Evolutionary conservation across 1,140 invertebrate species (phyloP), one percentile per base, ranked within the genome.

Genomic region (Thereuonema tuberculata): DNA sequence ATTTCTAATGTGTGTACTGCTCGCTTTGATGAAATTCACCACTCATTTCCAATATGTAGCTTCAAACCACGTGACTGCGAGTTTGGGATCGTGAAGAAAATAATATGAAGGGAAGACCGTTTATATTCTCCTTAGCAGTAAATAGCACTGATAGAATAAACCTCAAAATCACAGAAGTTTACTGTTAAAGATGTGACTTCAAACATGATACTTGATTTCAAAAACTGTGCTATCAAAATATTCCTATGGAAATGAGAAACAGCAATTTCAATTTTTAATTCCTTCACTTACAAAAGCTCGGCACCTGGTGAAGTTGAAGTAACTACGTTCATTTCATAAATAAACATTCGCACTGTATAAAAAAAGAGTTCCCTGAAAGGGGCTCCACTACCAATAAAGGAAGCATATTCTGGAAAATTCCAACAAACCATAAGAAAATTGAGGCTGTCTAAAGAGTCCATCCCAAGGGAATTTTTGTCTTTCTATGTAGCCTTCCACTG

Each of bases 341-440:
- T 37, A 5, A 37, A 37, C 5, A 37, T 37, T 37, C 17, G 17
- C 17, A 17, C 31, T 37, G 23, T n/a, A 47, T 46, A 31, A 52
- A 47, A 24, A 26, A 48, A 20, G 9, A 15, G 31, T 61, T 52
- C 26, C 23, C 47, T 58, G 52, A 47, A 17, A 47, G 59, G 58
- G 20, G 17, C 23, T 5, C 12, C 43, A 37, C 31, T 37, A 37
- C 31, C 31, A 37, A 17, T 9, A 37, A 37, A 37, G 31, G 31
- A 37, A 37, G n/a, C n/a, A n/a, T n/a, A 37, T 37, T 17, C 17
- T 5, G 17, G 17, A 37, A 37, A 37, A 9, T 37, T 37, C 31
- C 31, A 37, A 37, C 17, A 37, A 17, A 37, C 31, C 17, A 37
- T 37, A 37, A 37, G 17, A 9, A 17, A 9, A 37, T 37, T 37